These are phyloP conservation scores for Nesospiza acunhae DNA, from an alignment of 2,113 vertebrate genomes.

Conservation along the genomic window DNA sequence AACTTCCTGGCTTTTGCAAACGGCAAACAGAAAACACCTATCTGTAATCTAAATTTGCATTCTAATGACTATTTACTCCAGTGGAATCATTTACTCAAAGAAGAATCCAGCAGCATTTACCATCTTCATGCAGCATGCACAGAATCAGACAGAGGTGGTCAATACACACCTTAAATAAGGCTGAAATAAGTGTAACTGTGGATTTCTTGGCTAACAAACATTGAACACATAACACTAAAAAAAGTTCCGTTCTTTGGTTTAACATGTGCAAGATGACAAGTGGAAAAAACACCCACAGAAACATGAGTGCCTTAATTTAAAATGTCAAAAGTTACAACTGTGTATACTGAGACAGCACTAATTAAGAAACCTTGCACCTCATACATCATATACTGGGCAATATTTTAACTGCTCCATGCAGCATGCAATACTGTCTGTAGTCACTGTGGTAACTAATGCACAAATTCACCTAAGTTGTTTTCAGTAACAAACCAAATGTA, in stretches of 20 bases:
- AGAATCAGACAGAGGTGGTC: background rate
- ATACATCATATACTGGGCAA: background rate
- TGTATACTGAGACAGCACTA: background rate
- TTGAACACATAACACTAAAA: background rate
- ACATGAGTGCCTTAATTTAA: constrained; percentile 36
- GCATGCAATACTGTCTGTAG: background rate
- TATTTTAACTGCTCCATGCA: background rate
- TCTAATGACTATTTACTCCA: background rate
- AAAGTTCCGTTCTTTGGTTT: background rate
- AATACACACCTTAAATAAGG: background rate
- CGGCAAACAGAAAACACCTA: rapidly evolving
- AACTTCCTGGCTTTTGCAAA: background rate
- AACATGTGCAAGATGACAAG: constrained; percentile 1
- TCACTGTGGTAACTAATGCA: constrained; percentile 33
- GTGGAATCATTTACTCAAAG: background rate
- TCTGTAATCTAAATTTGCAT: background rate
- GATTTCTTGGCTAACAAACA: constrained; percentile 22
- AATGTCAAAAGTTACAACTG: background rate
- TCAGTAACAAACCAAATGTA: constrained; percentile 51
- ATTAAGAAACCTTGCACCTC: constrained; percentile 27
- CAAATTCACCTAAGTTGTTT: constrained; percentile 9
- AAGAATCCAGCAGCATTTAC: background rate
- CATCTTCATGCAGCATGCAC: background rate
- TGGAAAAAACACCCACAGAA: constrained; percentile 32
- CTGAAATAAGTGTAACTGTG: background rate